Evolutionary conservation across 1,140 invertebrate species (phyloP).

Genomic region (Eumeta japonica): DNA sequence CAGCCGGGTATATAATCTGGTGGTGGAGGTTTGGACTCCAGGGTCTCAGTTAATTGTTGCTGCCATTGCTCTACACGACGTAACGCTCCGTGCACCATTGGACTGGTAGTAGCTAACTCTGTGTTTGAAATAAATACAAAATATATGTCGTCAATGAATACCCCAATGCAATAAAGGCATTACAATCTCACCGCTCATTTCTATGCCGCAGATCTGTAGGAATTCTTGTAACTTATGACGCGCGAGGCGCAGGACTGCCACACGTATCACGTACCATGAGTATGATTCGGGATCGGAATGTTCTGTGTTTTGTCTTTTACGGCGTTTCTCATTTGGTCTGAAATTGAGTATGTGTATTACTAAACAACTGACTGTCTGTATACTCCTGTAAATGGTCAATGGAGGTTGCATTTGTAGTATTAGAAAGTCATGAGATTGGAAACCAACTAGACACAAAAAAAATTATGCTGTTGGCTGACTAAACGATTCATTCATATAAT

Average conservation of each 20-base stretch:
- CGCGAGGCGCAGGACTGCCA: constrained; percentile 82
- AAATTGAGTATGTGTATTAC: constrained; percentile 5
- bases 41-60: constrained; percentile 71
- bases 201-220: constrained; percentile 80
- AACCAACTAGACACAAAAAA: not conserved
- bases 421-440: too few relatives aligned
- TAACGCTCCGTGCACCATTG: constrained; percentile 86
- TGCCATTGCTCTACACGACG: constrained; percentile 87
- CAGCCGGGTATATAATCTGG: constrained; percentile 82
- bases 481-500: not conserved
- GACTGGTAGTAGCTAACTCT: constrained; percentile 93
- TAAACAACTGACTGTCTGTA: too few relatives aligned
- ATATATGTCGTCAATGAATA: too few relatives aligned
- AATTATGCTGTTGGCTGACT: not conserved
- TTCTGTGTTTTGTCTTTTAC: constrained; percentile 74
- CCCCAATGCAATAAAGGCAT: constrained; percentile 5
- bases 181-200: constrained; percentile 74
- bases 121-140: constrained; percentile 13
- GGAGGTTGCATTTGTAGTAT: too few relatives aligned
- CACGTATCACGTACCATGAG: constrained; percentile 90
- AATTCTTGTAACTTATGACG: constrained; percentile 73
- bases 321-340: constrained; percentile 41
- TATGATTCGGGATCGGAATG: constrained; percentile 91
- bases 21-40: constrained; percentile 75
- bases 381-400: too few relatives aligned